These are phyloP conservation scores for Venusia cambrica DNA, from an alignment of 2,888 invertebrate species.

Conservation along the genomic window DNA sequence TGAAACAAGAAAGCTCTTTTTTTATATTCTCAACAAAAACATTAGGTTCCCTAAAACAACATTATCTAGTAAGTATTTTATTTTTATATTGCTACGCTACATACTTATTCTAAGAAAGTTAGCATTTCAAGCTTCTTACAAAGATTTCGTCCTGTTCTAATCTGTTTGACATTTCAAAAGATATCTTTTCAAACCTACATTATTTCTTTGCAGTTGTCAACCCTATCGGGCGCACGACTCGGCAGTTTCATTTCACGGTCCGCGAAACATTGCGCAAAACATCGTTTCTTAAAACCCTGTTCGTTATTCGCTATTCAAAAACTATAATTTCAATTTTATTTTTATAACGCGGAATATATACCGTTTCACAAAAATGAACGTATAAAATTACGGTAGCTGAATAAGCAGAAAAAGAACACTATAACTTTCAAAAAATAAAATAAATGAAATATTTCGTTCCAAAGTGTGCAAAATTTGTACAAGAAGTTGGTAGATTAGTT, in stretches of 20 bases:
- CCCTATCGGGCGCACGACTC: constrained; percentile 27
- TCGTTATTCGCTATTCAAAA: constrained; percentile 26
- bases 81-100: too few relatives aligned
- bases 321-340: constrained; percentile 19
- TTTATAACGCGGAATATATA: constrained; percentile 9
- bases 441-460: too few relatives aligned
- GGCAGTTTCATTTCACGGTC: constrained; percentile 49
- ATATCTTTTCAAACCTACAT: constrained; percentile 11
- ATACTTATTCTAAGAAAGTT: too few relatives aligned
- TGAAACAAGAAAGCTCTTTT: too few relatives aligned
- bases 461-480: too few relatives aligned
- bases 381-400: constrained; percentile 3
- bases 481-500: too few relatives aligned
- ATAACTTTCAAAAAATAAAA: neutral
- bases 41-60: too few relatives aligned
- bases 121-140: too few relatives aligned
- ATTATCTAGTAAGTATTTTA: too few relatives aligned
- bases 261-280: constrained; percentile 40
- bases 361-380: neutral
- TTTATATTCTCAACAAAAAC: too few relatives aligned
- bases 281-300: constrained; percentile 38
- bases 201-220: constrained; percentile 15
- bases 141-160: too few relatives aligned
- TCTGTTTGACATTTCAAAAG: constrained; percentile 1
- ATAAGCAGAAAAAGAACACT: constrained; percentile 1